Base-by-base conservation (phyloP, 2,888 invertebrate species). In the Neuroscelio doddi region DNA sequence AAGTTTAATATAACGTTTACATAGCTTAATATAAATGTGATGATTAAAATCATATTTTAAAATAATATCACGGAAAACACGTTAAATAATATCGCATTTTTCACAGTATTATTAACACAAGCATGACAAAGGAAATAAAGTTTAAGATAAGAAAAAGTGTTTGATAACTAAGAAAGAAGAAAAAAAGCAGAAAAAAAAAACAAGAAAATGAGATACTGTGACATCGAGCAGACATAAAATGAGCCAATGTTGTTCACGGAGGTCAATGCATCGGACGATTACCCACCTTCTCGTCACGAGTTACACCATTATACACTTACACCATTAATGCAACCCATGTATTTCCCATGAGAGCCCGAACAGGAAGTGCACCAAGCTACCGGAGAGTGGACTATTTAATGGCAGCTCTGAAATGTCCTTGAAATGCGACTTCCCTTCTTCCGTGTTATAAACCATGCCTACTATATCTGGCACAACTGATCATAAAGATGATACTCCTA, bases 231-330 rank as follows among this genome's bases (percentile, higher is more conserved):
- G 21, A 45, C 32, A 12, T 12, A 12, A 32, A 32, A 32, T 10
- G n/a, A 1, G 2, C 16, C 49, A n/a, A 29, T 57, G 44, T 51
- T 14, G 58, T 51, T 44, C 21, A 21, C 21, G 21, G 59, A 56
- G 59, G 62, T 63, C 58, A 42, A 49, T 41, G 64, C 32, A 53
- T 71, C 53, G 38, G 41, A 70, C 69, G 71, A 72, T 74, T 74
- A 72, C 64, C 49, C 36, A 10, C 49, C 24, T 47, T 53, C 38
- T 64, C 59, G 53, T 27, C 41, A 39, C 62, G 47, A 61, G 63
- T 66, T 68, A 68, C 68, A 66, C 58, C 63, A 59, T 72, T 73
- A 70, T 68, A 73, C 74, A 70, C 74, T 74, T 68, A 73, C 50
- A 52, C 42, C 68, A 59, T 74, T 74, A 73, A 71, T 70, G 71